Evolutionary conservation across 2,888 invertebrate species (phyloP), one percentile per base, ranked within the genome.

Genomic region (Margaritifera margaritifera): DNA sequence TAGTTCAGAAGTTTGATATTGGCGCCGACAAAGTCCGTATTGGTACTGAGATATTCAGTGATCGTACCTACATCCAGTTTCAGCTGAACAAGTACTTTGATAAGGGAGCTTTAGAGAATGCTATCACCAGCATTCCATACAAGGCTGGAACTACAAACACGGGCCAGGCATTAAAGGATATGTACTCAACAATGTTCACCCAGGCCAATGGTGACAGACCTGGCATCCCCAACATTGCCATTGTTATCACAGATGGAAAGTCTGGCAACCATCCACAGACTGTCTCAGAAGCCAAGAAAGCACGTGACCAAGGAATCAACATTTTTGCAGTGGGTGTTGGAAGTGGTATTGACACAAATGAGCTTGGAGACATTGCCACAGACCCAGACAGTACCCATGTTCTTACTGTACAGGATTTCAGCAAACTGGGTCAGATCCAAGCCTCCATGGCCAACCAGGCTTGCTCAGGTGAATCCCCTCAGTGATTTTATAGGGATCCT

Each of bases 111-210:
- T 55, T 87, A 27, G 68, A 78, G 62, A 78, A 77, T 19, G 84
- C 85, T 42, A 73, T 88, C 55, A 76, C 79, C 70, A 82, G 81
- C 68, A 80, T 85, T 54, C 80, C 78, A 53, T 83, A 84, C 74
- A 77, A 77, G 22, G 68, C 77, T 11, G 88, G 88, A 18, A 80
- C 79, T 11, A 87, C 87, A 31, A 86, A 86, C 72, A 87, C 86
- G 2, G 84, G 83, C 61, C 77, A 77, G 27, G 86, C 86, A 8
- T 50, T 74, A 3, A 27, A 77, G 74, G 77, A 77, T 68, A 69
- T 71, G 11, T 74, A 74, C 67, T 63, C 55, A 6, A 79, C 77
- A 58, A 78, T 81, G 74, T 80, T 82, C 54, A 79, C 74, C 1
- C 61, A 66, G 4, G 61, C 72, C n/a, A 85, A 84, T 57, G 85